phyloP scores from a whole-genome alignment of 2,113 vertebrate genomes.

The Octodon degus region DNA sequence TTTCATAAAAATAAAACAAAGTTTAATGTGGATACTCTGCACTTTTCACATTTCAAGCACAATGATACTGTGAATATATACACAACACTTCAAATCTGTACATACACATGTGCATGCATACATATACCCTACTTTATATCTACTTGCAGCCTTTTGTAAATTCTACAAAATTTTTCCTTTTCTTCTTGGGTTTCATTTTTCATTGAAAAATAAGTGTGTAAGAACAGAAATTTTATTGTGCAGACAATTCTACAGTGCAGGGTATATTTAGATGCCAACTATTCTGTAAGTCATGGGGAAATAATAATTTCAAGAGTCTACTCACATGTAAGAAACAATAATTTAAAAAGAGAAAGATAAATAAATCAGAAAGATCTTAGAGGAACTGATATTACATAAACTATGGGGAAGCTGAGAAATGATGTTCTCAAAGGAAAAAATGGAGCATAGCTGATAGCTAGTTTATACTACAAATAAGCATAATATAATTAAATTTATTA shows the following conservation, averaged over 20 bases:
- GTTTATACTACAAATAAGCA: slow-evolving; percentile 61
- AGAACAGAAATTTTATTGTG: background rate
- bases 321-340: slow-evolving; percentile 25
- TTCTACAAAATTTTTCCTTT: slow-evolving; percentile 33
- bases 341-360: slow-evolving; percentile 56
- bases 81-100: background rate
- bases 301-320: slow-evolving; percentile 62
- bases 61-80: background rate
- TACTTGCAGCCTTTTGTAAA: slow-evolving; percentile 4
- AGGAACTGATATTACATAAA: slow-evolving; percentile 57
- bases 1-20: slow-evolving; percentile 60
- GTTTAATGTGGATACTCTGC: slow-evolving; percentile 15
- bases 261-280: slow-evolving; percentile 25
- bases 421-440: slow-evolving; percentile 62
- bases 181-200: slow-evolving; percentile 43
- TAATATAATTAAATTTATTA: slow-evolving; percentile 63
- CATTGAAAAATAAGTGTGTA: slow-evolving; percentile 49
- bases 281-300: slow-evolving; percentile 58
- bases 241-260: slow-evolving; percentile 58
- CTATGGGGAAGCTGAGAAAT: slow-evolving; percentile 38
- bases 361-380: slow-evolving; percentile 39
- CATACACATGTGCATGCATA: background rate
- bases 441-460: slow-evolving; percentile 26
- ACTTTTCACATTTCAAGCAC: slow-evolving; percentile 47
- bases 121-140: background rate